phyloP scores from a whole-genome alignment of 1,140 invertebrate genomes.

The Magallana ariakensis region DNA sequence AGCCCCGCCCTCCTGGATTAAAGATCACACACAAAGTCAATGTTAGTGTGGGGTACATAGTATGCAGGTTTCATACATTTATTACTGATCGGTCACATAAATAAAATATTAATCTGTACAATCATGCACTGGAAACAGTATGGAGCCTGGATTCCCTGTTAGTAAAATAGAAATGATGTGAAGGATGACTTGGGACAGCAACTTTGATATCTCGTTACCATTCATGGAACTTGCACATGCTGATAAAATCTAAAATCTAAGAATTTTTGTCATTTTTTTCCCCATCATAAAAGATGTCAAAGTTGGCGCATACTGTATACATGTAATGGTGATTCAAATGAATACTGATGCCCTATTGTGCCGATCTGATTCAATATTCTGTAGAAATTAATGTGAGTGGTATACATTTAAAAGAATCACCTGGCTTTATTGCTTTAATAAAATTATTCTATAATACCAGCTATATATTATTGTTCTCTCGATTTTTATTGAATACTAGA shows the following conservation, averaged over 20 bases:
- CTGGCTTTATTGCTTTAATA: no score
- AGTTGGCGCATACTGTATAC: background rate
- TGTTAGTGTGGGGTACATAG: background rate
- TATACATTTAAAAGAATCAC: no score
- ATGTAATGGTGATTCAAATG: no score
- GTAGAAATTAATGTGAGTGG: no score
- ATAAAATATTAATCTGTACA: no score
- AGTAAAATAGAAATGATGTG: conserved; percentile 11
- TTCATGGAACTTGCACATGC: background rate
- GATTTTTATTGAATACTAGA: background rate
- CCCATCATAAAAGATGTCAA: background rate
- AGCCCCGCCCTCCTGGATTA: conserved; percentile 4
- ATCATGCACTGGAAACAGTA: conserved; percentile 14
- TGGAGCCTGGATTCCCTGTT: background rate
- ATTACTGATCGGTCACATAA: background rate
- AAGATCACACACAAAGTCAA: background rate
- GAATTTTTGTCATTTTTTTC: background rate
- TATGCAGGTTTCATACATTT: background rate
- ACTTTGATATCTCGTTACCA: conserved; percentile 16
- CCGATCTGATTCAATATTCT: no score
- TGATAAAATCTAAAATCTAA: background rate
- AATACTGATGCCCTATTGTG: no score
- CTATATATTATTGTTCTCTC: background rate
- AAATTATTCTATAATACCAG: no score
- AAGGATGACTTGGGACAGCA: background rate